Percentiles rank a stretch among this genome's conserved stretches.
Conservation (phyloP, 2,113 vertebrate species). For the Laticauda colubrina region DNA sequence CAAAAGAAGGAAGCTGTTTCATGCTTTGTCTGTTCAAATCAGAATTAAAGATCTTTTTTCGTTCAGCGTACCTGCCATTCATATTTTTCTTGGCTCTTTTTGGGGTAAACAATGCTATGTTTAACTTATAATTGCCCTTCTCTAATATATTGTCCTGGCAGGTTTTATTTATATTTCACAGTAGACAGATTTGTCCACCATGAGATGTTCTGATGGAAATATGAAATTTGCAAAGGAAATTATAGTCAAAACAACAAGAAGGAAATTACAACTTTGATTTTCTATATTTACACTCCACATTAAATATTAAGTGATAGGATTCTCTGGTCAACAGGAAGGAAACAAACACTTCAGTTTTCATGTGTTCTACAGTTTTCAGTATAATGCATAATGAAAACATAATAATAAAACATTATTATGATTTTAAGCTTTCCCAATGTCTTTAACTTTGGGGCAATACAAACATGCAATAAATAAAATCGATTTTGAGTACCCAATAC, state of each 20-base stretch:
- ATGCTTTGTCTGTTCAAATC: neutral
- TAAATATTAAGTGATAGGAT: neutral
- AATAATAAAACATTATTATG: too few species aligned
- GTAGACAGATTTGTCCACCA: neutral
- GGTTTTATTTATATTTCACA: neutral
- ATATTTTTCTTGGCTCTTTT: neutral
- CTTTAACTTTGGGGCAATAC: neutral
- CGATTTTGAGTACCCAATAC: neutral
- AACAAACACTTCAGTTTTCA: neutral
- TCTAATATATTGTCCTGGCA: neutral
- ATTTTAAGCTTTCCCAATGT: neutral
- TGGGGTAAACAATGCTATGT: neutral
- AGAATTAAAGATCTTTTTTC: neutral
- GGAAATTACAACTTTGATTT: neutral
- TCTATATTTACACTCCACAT: neutral
- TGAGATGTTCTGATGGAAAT: neutral
- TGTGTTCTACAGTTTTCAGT: too few species aligned
- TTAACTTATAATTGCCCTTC: neutral
- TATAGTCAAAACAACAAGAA: neutral
- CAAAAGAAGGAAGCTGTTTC: neutral
- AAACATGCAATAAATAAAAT: neutral
- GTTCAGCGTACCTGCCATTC: neutral
- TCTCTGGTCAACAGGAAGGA: neutral
- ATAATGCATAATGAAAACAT: too few species aligned
- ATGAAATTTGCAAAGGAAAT: neutral